Base-by-base conservation (phyloP, 2,113 vertebrate genomes). In the Sardina pilchardus region DNA sequence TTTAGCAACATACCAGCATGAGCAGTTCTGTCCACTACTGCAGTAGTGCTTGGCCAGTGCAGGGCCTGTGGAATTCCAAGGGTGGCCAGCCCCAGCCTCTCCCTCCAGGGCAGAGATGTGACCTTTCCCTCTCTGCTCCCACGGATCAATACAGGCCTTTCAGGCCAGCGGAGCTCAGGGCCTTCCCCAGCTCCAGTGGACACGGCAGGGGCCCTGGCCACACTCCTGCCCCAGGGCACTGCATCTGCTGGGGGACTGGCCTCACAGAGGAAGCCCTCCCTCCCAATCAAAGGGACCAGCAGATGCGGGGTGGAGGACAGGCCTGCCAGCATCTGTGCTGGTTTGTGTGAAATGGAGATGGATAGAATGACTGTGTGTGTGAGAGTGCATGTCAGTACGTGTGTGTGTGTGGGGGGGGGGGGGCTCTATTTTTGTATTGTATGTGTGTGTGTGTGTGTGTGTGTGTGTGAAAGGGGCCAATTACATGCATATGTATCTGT, bases 71-170 rank as follows among this genome's bases (percentile, higher is more conserved):
- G 56, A 82, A 81, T 59, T 59, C 21, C 36, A 34, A 14, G 16
- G 30, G 71, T 34, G 26, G 26, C 30, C 34, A 36, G n/a, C 63
- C 5, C 30, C 87, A 83, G 84, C 63, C 63, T 83, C 17, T 86
- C 86, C 87, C 89, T 88, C 36, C 87, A 8, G 86, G 89, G 86
- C 87, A 86, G 36, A 75, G 85, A 56, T 19, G 30, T 87, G 87
- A 88, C 89, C 89, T 90, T 88, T 85, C 86, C 83, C 85, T 85
- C 44, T 36, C 71, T 71, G 81, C 82, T 30, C 45, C 86, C 86
- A 83, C 39, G 83, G 89, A 90, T 90, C 89, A 90, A 89, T 87
- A 87, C 89, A 82, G 86, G 83, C 89, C 88, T 89, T 90, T 90
- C 85, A 90, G 89, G 26, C 30, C 75, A 50, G 39, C 26, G 30